Evolutionary conservation across 2,888 invertebrate species (phyloP).

Genomic region (Mellilla xanthometata): DNA sequence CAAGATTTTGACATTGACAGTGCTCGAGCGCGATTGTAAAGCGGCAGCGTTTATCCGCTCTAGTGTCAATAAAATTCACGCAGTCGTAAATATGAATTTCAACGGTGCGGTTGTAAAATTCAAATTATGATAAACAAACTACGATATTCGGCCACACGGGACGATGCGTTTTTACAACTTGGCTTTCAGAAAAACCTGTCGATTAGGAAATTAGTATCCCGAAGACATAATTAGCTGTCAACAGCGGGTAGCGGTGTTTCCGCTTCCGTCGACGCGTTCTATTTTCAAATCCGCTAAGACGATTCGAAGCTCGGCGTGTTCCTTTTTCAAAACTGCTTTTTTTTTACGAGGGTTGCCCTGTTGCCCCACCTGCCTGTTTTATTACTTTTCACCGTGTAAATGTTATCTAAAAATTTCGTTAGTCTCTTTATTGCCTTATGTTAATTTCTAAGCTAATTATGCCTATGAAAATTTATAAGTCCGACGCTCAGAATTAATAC

Average conservation of each 20-base stretch:
- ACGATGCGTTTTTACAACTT: slow-evolving; percentile 30
- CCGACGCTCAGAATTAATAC: slow-evolving; percentile 71
- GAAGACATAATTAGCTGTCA: slow-evolving; percentile 80
- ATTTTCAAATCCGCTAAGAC: slow-evolving; percentile 72
- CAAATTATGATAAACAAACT: slow-evolving; percentile 69
- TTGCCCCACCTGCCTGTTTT: slow-evolving; percentile 68
- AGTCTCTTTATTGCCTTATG: slow-evolving; percentile 77
- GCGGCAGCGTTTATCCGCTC: slow-evolving; percentile 49
- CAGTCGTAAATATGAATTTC: slow-evolving; percentile 68
- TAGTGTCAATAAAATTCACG: slow-evolving; percentile 63
- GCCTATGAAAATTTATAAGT: slow-evolving; percentile 80
- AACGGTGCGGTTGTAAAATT: slow-evolving; percentile 67
- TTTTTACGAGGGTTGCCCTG: slow-evolving; percentile 36
- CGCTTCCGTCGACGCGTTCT: slow-evolving; percentile 75
- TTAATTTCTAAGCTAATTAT: slow-evolving; percentile 81
- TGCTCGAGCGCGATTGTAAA: slow-evolving; percentile 46
- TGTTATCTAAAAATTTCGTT: slow-evolving; percentile 78
- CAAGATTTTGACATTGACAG: slow-evolving; percentile 60
- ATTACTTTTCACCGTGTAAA: slow-evolving; percentile 66
- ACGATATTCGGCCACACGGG: slow-evolving; percentile 34
- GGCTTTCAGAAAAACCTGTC: slow-evolving; percentile 62
- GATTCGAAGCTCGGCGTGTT: slow-evolving; percentile 39
- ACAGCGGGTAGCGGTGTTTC: slow-evolving; percentile 70
- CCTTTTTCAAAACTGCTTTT: slow-evolving; percentile 34
- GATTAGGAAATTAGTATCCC: slow-evolving; percentile 71